phyloP scores from a whole-genome alignment of 2,797 vertebrate genomes.

The Enteromius thamalakanensis region DNA sequence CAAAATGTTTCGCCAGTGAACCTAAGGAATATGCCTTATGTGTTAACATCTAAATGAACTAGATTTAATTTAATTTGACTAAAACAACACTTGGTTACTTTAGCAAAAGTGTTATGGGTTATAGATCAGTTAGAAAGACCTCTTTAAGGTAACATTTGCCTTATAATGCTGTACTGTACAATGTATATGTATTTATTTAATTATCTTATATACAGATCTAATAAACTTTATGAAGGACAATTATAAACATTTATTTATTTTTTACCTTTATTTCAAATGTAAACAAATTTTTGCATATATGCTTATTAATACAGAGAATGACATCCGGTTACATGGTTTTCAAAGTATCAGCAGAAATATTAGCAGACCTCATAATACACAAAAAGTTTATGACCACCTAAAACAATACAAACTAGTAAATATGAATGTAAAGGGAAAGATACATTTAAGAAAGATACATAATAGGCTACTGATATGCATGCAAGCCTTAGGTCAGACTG shows the following conservation, averaged over 20 bases:
- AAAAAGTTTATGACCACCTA: no score
- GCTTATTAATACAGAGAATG: no score
- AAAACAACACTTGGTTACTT: background rate
- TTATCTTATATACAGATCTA: background rate
- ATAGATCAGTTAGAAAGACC: background rate
- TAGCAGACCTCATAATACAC: no score
- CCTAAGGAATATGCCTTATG: background rate
- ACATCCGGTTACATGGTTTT: no score
- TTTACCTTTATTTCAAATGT: background rate
- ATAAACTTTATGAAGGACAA: background rate
- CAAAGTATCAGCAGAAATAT: no score
- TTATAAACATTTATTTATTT: background rate
- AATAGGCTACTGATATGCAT: no score
- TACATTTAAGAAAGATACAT: no score
- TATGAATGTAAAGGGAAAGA: no score
- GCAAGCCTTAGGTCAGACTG: no score
- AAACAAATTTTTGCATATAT: no score
- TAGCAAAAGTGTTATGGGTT: background rate
- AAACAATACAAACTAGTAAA: no score
- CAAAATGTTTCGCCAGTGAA: background rate
- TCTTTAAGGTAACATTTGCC: background rate
- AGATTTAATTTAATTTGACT: background rate
- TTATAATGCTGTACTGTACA: background rate
- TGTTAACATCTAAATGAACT: background rate
- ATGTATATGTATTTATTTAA: slow-evolving; percentile 1